phyloP scores from a whole-genome alignment of 2,888 invertebrate species.

The Limenitis camilla region DNA sequence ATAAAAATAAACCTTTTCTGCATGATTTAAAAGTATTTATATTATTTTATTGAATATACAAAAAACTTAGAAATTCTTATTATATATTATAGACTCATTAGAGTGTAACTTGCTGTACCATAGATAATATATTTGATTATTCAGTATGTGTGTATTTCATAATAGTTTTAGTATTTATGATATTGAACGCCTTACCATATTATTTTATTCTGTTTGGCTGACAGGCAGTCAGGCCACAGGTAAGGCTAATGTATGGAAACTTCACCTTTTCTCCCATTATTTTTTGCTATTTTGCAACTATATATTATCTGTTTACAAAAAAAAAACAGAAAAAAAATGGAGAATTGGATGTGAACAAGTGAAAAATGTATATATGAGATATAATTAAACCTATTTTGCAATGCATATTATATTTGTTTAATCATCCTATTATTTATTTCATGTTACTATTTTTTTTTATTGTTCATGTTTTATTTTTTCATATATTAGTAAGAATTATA shows the following conservation, averaged over 20 bases:
- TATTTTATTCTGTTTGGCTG: slow-evolving; percentile 64
- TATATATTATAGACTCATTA: no score
- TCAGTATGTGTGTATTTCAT: slow-evolving; percentile 10
- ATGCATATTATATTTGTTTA: slow-evolving; percentile 13
- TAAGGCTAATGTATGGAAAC: slow-evolving; percentile 42
- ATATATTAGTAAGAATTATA: neutral
- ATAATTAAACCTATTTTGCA: slow-evolving; percentile 18
- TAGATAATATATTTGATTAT: slow-evolving; percentile 1
- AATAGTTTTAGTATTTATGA: slow-evolving; percentile 16
- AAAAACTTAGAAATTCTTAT: no score
- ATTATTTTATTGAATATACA: no score
- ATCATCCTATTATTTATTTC: slow-evolving; percentile 11
- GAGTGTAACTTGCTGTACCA: no score
- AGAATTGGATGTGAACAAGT: neutral
- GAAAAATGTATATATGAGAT: neutral
- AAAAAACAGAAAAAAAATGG: neutral
- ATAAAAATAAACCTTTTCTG: no score
- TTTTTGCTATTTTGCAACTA: slow-evolving; percentile 27
- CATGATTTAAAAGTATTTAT: no score
- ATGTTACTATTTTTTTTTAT: slow-evolving; percentile 1
- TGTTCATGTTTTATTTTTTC: neutral
- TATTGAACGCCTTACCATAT: slow-evolving; percentile 36
- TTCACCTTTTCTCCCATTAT: slow-evolving; percentile 22
- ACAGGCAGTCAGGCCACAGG: slow-evolving; percentile 70
- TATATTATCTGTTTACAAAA: neutral